Evolutionary conservation across 92 coral and sea anemone species (phyloP).

Genomic region (Anthopleura xanthogrammica): DNA sequence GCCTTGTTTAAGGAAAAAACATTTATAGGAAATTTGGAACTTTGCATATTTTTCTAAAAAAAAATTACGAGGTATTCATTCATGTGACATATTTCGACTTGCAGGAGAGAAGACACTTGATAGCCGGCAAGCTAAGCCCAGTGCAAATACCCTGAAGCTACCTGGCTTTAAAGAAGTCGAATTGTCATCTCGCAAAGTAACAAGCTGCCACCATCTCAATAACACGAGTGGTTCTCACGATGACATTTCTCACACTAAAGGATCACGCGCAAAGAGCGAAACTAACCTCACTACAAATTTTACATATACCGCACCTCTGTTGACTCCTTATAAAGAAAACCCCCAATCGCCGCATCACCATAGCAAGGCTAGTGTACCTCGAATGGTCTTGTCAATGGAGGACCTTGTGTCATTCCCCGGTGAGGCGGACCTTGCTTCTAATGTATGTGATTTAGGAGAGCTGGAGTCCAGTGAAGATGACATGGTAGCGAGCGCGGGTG

Average conservation of each 20-base stretch:
- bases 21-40: no score
- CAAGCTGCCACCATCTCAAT: slow-evolving; percentile 31
- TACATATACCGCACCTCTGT: neutral
- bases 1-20: no score
- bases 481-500: neutral
- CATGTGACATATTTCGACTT: neutral
- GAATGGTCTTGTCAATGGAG: slow-evolving; percentile 14
- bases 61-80: neutral
- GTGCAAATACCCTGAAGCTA: neutral
- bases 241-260: neutral
- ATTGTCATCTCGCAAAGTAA: slow-evolving; percentile 32
- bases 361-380: slow-evolving; percentile 6
- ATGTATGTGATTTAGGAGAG: slow-evolving; percentile 7
- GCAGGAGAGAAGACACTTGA: neutral
- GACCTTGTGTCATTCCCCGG: slow-evolving; percentile 27
- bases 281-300: slow-evolving; percentile 5
- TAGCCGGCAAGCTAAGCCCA: neutral
- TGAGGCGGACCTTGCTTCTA: slow-evolving; percentile 24
- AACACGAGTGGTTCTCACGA: neutral
- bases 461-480: neutral
- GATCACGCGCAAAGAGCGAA: slow-evolving; percentile 33
- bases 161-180: neutral
- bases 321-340: neutral
- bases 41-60: no score
- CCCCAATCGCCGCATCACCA: neutral